phyloP scores from a whole-genome alignment of 2,797 vertebrate genomes.

The Micromesistius poutassou region DNA sequence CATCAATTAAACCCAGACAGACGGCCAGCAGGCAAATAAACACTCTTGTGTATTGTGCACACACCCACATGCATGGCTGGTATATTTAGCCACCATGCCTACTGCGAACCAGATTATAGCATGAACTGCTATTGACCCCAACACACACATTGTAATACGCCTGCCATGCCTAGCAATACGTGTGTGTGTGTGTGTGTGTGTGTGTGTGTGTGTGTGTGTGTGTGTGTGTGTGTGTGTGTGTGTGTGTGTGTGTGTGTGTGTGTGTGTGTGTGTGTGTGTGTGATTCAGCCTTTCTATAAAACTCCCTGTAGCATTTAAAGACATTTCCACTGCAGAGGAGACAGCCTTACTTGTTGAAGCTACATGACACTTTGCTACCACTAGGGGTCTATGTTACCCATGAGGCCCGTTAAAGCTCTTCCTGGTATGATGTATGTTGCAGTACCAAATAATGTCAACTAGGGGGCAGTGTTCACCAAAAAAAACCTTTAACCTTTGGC shows the following conservation, averaged over 20 bases:
- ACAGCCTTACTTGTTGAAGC: neutral
- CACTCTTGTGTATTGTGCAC: neutral
- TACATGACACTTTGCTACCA: neutral
- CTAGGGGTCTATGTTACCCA: neutral
- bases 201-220: slow-evolving; percentile 41
- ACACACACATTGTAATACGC: slow-evolving; percentile 6
- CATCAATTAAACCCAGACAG: slow-evolving; percentile 3
- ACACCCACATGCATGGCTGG: neutral
- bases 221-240: slow-evolving; percentile 41
- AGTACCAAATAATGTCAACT: neutral
- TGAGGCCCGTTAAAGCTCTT: neutral
- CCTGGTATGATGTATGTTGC: neutral
- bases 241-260: slow-evolving; percentile 42
- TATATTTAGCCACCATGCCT: neutral
- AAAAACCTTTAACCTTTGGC: neutral
- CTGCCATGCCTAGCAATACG: neutral
- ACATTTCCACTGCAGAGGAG: neutral
- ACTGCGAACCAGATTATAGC: neutral
- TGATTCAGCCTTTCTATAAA: slow-evolving; percentile 1
- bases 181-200: slow-evolving; percentile 29
- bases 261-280: slow-evolving; percentile 46
- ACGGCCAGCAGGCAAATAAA: neutral
- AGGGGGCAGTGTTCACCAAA: neutral
- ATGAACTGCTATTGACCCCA: slow-evolving; percentile 1
- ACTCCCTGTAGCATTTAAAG: neutral